Evolutionary conservation across 1,140 invertebrate species (phyloP).

Genomic region (Apis florea): DNA sequence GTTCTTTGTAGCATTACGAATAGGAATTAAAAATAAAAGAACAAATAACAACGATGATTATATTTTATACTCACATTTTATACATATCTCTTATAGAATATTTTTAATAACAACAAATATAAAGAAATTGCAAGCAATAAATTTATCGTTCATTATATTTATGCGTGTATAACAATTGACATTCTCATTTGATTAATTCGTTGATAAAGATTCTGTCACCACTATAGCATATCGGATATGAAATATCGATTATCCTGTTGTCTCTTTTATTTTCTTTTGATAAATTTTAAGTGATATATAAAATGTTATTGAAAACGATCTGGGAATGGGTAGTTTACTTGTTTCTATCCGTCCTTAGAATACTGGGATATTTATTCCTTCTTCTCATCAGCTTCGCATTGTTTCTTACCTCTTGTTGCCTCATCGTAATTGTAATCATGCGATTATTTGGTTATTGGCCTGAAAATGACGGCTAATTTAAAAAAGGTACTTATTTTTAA

Average conservation of each 20-base stretch:
- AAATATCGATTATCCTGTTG: background rate
- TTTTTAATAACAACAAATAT: constrained; percentile 9
- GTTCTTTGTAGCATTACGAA: background rate
- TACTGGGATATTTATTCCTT: constrained; percentile 33
- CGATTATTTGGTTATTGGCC: constrained; percentile 26
- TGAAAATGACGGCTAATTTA: constrained; percentile 16
- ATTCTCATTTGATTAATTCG: constrained; percentile 8
- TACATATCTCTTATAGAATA: constrained; percentile 3
- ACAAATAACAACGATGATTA: background rate
- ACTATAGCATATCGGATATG: background rate
- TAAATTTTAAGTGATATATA: constrained; percentile 18
- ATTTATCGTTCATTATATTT: background rate
- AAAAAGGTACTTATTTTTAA: constrained; percentile 19
- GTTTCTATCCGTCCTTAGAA: constrained; percentile 40
- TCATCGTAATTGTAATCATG: constrained; percentile 41
- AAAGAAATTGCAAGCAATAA: background rate
- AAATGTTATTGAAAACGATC: constrained; percentile 57
- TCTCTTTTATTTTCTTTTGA: constrained; percentile 8
- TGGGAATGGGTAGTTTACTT: constrained; percentile 46
- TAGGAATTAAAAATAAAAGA: background rate
- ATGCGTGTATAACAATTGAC: constrained; percentile 19
- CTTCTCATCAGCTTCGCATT: constrained; percentile 34
- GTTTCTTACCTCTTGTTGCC: background rate
- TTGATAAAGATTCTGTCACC: background rate
- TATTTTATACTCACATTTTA: background rate